Evolutionary conservation across 2,797 vertebrate species (phyloP).

Genomic region (Platalea minor): DNA sequence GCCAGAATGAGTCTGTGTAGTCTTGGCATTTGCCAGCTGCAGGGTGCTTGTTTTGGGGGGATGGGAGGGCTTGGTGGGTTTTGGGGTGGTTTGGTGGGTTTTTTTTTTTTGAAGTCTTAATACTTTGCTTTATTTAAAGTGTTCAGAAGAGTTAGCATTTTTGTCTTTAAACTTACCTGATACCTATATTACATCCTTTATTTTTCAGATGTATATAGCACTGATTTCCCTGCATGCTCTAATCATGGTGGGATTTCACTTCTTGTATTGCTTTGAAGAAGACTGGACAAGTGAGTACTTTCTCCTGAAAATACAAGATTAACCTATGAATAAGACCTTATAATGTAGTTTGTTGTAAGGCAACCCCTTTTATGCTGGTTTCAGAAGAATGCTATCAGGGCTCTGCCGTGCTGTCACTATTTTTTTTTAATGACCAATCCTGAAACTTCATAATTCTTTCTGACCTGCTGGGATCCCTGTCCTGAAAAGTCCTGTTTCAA

Average conservation of each 20-base stretch:
- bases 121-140: not conserved
- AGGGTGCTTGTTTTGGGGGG: not conserved
- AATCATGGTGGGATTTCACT: constrained; percentile 93
- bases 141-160: not conserved
- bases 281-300: constrained; percentile 94
- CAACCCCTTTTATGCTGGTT: not conserved
- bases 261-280: constrained; percentile 94
- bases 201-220: constrained; percentile 96
- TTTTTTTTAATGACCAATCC: not conserved
- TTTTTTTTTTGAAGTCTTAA: not conserved
- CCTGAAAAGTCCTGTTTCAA: not conserved
- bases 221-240: constrained; percentile 94
- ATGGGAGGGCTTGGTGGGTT: not conserved
- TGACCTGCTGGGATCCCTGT: not conserved
- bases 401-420: not conserved
- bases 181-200: not conserved
- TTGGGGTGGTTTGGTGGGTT: not conserved
- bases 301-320: not conserved
- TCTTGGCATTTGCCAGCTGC: not conserved
- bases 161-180: not conserved
- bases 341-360: not conserved
- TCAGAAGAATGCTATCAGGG: not conserved
- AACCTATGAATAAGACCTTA: not conserved
- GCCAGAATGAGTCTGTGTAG: not conserved
- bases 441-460: not conserved